Base-by-base conservation (phyloP, 2,797 vertebrate species). In the Aratinga solstitialis region DNA sequence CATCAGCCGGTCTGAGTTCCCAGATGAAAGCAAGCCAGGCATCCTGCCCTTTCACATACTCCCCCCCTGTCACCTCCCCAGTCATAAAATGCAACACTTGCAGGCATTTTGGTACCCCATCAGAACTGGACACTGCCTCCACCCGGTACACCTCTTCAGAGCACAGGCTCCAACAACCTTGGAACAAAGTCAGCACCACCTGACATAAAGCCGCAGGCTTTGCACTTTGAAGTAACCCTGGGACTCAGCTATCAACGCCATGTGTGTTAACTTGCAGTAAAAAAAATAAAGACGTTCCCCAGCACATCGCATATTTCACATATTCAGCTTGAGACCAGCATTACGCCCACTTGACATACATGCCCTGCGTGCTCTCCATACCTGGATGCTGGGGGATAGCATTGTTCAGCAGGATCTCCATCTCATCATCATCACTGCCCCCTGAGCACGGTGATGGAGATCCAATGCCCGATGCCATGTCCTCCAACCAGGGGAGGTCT, bases 381-480 rank as follows among this genome's bases (percentile, higher is more conserved):
- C 98, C 98, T 98, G 96, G 97, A 90, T 97, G 98, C 84, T 97
- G 98, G 61, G 98, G 95, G 34, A 98, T 93, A 76, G 98, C 93
- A 32, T 96, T 98, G 97, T 97, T 98, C 94, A 98, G 72, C 47
- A 98, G 95, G 91, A 98, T 97, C 87, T 98, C 98, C 97, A 98
- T 98, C 7, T 98, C 98, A 34, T 98, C 98, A 43, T 98, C 98
- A 56, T 98, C 98, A 2, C 98, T 98, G 96, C 97, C 98, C 67
- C 97, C 98, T 0, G 98, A 98, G 93, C 98, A 98, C 0, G 97
- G 98, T 20, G 98, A 98, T 4, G 97, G 98, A 86, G 98, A 98
- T 43, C 98, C 98, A 51, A 98, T 97, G 96, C 97, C 98, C 7
- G 98, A 98, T 79, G 98, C 98, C 98, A 98, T 98, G 96, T 97